Evolutionary conservation across 2,888 invertebrate genomes (phyloP), one percentile per base, ranked within the genome.

Genomic region (Deilephila porcellus): DNA sequence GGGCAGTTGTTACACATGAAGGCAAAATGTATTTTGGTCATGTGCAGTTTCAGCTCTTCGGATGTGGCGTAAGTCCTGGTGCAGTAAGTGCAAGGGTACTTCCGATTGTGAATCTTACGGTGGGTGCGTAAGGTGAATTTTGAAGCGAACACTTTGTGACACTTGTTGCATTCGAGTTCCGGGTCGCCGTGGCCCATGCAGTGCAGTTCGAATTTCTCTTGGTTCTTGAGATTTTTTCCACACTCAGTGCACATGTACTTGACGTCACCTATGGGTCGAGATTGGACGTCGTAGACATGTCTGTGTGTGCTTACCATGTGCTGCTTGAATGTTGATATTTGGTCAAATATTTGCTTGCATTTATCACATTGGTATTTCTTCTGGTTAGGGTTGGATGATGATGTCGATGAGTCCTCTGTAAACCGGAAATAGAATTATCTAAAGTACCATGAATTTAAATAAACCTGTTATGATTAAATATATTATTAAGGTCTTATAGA

Each of bases 61-160:
- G 79, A 60, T 1, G 82, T 85, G 0, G 83, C 77, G 74, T 88
- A 95, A 0, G 89, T 83, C 60, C 88, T 90, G 0, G 81, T 74
- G 76, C 95, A 95, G 71, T 82, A 80, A 0, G 71, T 75, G 77
- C 95, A 95, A 0, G 82, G 80, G 71, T 86, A 86, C 73, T 89
- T 89, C 0, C 93, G 83, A 45, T 82, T 81, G 76, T 95, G 95
- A 45, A 93, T 90, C 77, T 91, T 92, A 19, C 81, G 81, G 76
- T 95, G 95, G 20, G 88, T 88, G 25, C 92, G 89, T 4, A 95
- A 81, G 8, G 91, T 91, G 73, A 90, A 91, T 76, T 94, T 93
- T 19, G 94, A 91, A 0, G 94, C 92, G 81, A 93, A 95, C 0
- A 95, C 94, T 82, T 95, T 95, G 25, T 85, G 87, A 81, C 95